Base-by-base conservation (phyloP, 2,113 vertebrate species). In the Podarcis cretensis region DNA sequence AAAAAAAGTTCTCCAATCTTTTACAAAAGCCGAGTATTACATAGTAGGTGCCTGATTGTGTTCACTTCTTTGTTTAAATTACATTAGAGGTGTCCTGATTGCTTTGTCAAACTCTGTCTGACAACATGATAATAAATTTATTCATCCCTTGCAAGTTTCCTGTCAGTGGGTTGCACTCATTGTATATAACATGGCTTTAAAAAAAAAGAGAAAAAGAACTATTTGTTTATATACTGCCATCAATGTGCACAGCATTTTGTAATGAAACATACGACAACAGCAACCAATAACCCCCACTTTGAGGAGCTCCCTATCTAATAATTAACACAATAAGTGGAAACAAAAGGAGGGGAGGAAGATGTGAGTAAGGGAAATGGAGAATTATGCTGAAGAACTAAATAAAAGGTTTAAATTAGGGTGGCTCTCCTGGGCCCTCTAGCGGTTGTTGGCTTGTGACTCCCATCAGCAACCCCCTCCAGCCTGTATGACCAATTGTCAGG, bases 121-220 rank as follows among this genome's bases (percentile, higher is more conserved):
- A 87, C 89, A 95, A 90, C n/a, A 76, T 84, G 66, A 83, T 90
- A 57, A 73, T 92, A 86, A 86, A 86, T 85, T 88, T 18, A 88
- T 63, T 68, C 43, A 48, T 93, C 93, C 89, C 84, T 75, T 84
- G 81, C 8, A 94, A 86, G 48, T 92, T 94, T 90, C 81, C 91
- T 89, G 1, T 68, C 89, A 90, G 75, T 35, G 69, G 88, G 25
- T 92, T 88, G 43, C 13, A 32, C n/a, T 76, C 10, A 21, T 59
- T 0, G 0, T 32, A 5, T 32, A 5, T 43, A 30, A 12, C 37
- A 40, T 68, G 59, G 79, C n/a, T 68, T 40, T 21, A 81, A 25
- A 63, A 32, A 81, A 35, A 8, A 3, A 65, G 35, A 23, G 12
- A 40, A 3, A 40, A 40, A 23, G 80, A 81, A 37, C 63, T 81